Evolutionary conservation across 2,113 vertebrate genomes (phyloP).

Genomic region (Sphyrna mokarran): DNA sequence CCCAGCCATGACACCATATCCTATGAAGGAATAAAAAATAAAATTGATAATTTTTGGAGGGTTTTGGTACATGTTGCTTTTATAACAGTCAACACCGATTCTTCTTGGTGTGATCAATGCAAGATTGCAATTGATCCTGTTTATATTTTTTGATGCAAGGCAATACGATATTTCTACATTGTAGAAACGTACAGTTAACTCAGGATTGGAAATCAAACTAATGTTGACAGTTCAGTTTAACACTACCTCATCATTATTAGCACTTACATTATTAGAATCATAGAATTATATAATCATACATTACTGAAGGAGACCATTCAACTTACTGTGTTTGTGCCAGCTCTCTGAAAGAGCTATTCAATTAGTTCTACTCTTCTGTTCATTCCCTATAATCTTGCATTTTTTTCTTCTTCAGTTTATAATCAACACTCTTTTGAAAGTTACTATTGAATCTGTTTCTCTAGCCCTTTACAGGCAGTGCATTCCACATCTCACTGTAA

Average conservation of each 20-base stretch:
- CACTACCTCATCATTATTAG: not conserved
- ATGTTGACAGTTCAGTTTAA: conserved; percentile 6
- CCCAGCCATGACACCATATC: too few species aligned
- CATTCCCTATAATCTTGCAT: not conserved
- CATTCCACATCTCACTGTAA: not conserved
- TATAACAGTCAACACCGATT: not conserved
- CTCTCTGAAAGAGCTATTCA: not conserved
- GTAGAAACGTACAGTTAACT: not conserved
- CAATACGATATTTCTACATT: not conserved
- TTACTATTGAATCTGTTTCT: not conserved
- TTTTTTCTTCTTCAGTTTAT: not conserved
- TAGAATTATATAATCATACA: not conserved
- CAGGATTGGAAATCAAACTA: not conserved
- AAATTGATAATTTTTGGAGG: not conserved
- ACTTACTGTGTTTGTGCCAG: not conserved
- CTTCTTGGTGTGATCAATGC: not conserved
- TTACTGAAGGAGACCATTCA: not conserved
- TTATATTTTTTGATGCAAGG: not conserved
- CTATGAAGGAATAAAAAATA: too few species aligned
- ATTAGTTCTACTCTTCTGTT: not conserved
- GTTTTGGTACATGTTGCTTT: not conserved
- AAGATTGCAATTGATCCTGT: not conserved
- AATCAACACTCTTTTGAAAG: not conserved
- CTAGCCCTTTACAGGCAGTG: not conserved
- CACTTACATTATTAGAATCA: not conserved